Conservation (phyloP, 2,888 invertebrate species). For the Liopterus haemorrhoidalis region DNA sequence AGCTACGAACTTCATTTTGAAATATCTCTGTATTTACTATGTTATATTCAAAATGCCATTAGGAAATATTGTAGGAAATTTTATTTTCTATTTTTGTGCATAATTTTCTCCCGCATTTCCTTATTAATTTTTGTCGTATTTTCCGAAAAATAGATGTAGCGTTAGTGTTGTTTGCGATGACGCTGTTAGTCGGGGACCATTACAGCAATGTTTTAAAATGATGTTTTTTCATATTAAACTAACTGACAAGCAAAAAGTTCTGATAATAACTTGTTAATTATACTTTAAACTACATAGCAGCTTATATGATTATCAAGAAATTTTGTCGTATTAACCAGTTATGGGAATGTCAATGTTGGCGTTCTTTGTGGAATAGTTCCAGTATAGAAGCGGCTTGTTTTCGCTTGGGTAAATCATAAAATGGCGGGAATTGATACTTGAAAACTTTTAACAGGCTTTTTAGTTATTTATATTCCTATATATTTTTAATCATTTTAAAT, state of each 20-base stretch:
- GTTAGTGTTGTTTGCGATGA: too few species aligned
- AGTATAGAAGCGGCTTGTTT: conserved; percentile 8
- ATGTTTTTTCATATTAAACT: too few species aligned
- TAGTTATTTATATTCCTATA: conserved; percentile 1
- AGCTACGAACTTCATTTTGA: conserved; percentile 41
- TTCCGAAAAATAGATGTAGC: conserved; percentile 31
- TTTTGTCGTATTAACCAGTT: too few species aligned
- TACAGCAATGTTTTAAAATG: too few species aligned
- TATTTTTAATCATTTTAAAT: background rate
- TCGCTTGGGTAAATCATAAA: conserved; percentile 21
- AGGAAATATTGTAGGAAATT: conserved; percentile 48
- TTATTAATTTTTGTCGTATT: conserved; percentile 38
- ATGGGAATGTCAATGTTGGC: too few species aligned
- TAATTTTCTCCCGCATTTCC: conserved; percentile 41
- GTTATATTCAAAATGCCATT: conserved; percentile 44
- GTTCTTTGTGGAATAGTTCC: conserved; percentile 8
- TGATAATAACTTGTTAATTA: too few species aligned
- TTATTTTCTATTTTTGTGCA: conserved; percentile 46
- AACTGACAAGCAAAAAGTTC: too few species aligned
- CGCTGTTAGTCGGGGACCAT: too few species aligned
- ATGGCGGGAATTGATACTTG: conserved; percentile 19
- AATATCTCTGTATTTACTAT: conserved; percentile 52
- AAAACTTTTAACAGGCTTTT: too few species aligned
- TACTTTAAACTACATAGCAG: too few species aligned
- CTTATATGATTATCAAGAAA: too few species aligned